These are phyloP conservation scores for Zoanthus sociatus DNA, from an alignment of 92 coral and sea anemone genomes.

Conservation along the genomic window DNA sequence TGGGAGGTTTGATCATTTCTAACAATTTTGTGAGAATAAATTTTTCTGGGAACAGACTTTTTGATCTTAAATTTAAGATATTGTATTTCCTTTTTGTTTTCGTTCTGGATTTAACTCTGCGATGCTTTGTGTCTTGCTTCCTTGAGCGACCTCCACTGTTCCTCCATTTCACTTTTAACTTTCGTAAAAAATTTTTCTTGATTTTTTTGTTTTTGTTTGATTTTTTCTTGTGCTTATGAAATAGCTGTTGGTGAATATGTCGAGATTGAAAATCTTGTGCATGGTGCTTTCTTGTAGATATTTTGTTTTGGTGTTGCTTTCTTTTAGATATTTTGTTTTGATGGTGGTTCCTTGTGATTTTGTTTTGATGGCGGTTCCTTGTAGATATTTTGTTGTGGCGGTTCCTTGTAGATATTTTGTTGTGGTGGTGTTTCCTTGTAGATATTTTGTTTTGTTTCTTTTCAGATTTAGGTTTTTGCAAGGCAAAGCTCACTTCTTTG, in stretches of 20 bases:
- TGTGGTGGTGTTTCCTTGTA: background rate
- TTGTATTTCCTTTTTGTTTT: slow-evolving; percentile 23
- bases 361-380: background rate
- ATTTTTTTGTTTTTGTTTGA: slow-evolving; percentile 24
- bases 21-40: slow-evolving; percentile 73
- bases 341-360: background rate
- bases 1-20: slow-evolving; percentile 65
- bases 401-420: background rate
- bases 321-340: background rate
- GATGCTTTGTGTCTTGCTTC: slow-evolving; percentile 32
- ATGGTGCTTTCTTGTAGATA: background rate
- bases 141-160: slow-evolving; percentile 30
- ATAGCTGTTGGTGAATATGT: background rate
- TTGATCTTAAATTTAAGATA: background rate
- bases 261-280: background rate
- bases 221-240: slow-evolving; percentile 29
- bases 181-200: slow-evolving; percentile 3
- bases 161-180: background rate
- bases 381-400: background rate
- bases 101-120: slow-evolving; percentile 18
- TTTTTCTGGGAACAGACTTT: slow-evolving; percentile 30
- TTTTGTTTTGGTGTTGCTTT: background rate
- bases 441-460: background rate
- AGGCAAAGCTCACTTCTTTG: slow-evolving; percentile 6
- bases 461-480: background rate